Conservation (phyloP, 1,140 invertebrate species). For the Vanessa atalanta region DNA sequence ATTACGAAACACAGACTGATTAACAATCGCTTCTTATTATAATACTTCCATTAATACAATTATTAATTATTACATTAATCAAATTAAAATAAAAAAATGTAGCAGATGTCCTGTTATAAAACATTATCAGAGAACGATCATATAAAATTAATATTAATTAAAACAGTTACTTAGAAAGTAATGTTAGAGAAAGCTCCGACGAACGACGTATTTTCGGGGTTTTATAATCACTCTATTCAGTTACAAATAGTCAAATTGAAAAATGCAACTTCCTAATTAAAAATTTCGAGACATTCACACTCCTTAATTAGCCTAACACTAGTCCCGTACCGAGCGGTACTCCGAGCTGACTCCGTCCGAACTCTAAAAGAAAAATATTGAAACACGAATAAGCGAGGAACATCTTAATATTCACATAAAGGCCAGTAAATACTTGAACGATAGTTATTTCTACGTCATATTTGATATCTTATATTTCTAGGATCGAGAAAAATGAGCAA, state of each 20-base stretch:
- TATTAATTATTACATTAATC: conserved; percentile 47
- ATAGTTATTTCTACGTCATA: conserved; percentile 74
- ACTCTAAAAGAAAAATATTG: conserved; percentile 52
- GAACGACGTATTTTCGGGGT: conserved; percentile 55
- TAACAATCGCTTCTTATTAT: conserved; percentile 45
- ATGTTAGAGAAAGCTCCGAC: conserved; percentile 52
- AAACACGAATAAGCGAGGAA: conserved; percentile 61
- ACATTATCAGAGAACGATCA: conserved; percentile 47
- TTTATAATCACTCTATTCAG: conserved; percentile 58
- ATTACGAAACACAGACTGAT: conserved; percentile 58
- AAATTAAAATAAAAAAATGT: conserved; percentile 46
- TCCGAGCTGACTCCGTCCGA: conserved; percentile 35
- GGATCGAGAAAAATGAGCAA: conserved; percentile 68
- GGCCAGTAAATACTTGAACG: conserved; percentile 74
- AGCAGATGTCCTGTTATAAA: conserved; percentile 56
- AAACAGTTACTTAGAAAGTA: conserved; percentile 53
- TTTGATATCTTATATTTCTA: conserved; percentile 61
- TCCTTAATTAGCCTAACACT: conserved; percentile 60
- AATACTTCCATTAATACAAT: conserved; percentile 64
- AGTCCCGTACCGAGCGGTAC: conserved; percentile 68
- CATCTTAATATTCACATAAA: conserved; percentile 65
- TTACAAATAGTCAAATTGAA: conserved; percentile 58
- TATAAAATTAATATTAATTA: conserved; percentile 39
- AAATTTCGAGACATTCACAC: conserved; percentile 67
- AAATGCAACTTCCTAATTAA: conserved; percentile 55